Evolutionary conservation across 1,140 invertebrate species (phyloP).

Genomic region (Drosophila rhopaloa): DNA sequence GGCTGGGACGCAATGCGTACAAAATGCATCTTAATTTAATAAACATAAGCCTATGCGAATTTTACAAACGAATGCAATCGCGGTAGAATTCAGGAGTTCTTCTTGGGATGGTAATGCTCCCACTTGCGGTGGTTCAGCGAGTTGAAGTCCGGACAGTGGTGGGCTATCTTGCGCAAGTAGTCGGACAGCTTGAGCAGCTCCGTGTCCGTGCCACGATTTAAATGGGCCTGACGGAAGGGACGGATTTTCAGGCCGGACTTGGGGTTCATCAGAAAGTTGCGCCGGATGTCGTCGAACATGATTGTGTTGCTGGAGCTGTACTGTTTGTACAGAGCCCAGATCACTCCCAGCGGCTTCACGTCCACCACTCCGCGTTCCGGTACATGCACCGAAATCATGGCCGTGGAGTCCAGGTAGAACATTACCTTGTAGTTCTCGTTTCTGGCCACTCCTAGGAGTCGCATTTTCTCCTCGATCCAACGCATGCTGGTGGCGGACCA

Average conservation of each 20-base stretch:
- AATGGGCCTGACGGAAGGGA: slow-evolving; percentile 95
- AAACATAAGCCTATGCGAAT: slow-evolving; percentile 70
- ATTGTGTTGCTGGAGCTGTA: slow-evolving; percentile 97
- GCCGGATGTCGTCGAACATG: slow-evolving; percentile 98
- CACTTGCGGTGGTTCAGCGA: slow-evolving; percentile 95
- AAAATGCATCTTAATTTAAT: slow-evolving; percentile 75
- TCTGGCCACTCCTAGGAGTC: slow-evolving; percentile 92
- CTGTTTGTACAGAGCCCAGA: slow-evolving; percentile 97
- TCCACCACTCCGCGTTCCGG: slow-evolving; percentile 86
- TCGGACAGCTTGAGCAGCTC: slow-evolving; percentile 93
- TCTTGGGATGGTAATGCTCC: slow-evolving; percentile 91
- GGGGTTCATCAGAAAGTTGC: slow-evolving; percentile 99
- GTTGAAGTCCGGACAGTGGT: slow-evolving; percentile 92
- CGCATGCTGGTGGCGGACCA: slow-evolving; percentile 99
- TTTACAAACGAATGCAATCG: slow-evolving; percentile 37
- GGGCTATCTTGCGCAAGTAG: slow-evolving; percentile 94
- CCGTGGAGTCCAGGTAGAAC: slow-evolving; percentile 95
- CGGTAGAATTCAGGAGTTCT: slow-evolving; percentile 49
- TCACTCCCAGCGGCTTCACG: slow-evolving; percentile 97
- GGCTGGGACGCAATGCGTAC: slow-evolving; percentile 28
- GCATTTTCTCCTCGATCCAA: slow-evolving; percentile 99
- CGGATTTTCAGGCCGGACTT: slow-evolving; percentile 95
- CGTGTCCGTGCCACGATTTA: slow-evolving; percentile 93
- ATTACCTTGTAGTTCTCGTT: slow-evolving; percentile 96
- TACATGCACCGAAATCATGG: slow-evolving; percentile 97